These are phyloP conservation scores for Ladona fulva DNA, from an alignment of 1,140 invertebrate genomes.

Conservation along the genomic window DNA sequence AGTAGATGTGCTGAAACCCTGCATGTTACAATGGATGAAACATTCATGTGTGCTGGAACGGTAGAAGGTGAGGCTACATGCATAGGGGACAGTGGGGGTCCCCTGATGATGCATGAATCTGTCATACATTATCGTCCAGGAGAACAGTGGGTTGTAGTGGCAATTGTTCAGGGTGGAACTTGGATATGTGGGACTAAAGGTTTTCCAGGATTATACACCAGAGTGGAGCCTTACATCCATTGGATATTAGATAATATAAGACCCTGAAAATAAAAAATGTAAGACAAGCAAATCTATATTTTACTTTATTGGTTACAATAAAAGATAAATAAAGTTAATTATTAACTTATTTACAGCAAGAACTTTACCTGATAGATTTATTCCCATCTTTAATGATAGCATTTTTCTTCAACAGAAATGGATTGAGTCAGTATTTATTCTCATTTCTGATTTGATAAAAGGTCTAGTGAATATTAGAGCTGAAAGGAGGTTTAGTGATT, in stretches of 20 bases:
- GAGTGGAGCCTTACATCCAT: slow-evolving; percentile 36
- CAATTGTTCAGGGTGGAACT: slow-evolving; percentile 67
- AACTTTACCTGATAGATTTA: no score
- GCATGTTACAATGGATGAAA: not conserved
- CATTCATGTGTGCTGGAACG: not conserved
- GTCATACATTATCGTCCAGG: not conserved
- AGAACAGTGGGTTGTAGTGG: slow-evolving; percentile 27
- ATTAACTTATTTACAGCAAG: no score
- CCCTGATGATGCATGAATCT: slow-evolving; percentile 30
- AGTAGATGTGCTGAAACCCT: not conserved
- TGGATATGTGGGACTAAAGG: slow-evolving; percentile 46
- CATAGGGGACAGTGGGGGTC: slow-evolving; percentile 43
- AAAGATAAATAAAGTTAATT: no score
- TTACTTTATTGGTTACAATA: no score
- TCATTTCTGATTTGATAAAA: no score
- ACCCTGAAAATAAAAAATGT: not conserved
- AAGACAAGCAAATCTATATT: not conserved
- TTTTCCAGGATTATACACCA: slow-evolving; percentile 47
- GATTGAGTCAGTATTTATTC: no score
- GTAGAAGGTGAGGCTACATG: slow-evolving; percentile 31
- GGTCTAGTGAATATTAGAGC: no score
- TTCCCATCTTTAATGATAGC: no score
- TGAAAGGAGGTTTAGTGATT: no score
- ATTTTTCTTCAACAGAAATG: no score
- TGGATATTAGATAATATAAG: slow-evolving; percentile 33